These are phyloP conservation scores for Eleginops maclovinus DNA, from an alignment of 2,113 vertebrate species.

Conservation along the genomic window DNA sequence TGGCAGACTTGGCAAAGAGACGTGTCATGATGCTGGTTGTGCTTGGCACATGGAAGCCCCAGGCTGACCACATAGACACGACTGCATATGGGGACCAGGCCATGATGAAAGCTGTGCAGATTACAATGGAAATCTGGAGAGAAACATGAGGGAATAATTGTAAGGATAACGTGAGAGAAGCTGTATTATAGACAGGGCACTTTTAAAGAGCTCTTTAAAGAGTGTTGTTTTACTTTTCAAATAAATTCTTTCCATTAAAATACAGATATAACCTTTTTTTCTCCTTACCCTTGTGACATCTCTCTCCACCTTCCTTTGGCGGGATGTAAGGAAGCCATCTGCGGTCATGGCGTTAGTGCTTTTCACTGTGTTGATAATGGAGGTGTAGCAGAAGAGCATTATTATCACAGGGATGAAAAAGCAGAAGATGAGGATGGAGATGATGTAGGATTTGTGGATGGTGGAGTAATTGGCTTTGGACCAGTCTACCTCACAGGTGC, in stretches of 20 bases:
- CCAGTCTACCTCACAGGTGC: constrained; percentile 91
- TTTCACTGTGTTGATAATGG: constrained; percentile 90
- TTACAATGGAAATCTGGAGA: constrained; percentile 85
- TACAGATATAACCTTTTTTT: background rate
- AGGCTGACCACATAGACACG: constrained; percentile 88
- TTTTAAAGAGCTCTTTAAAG: constrained; percentile 35
- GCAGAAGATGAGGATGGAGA: constrained; percentile 89
- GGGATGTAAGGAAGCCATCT: constrained; percentile 80
- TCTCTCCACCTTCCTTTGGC: constrained; percentile 86
- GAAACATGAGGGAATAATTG: constrained; percentile 59
- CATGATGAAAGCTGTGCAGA: constrained; percentile 88
- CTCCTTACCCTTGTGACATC: constrained; percentile 85
- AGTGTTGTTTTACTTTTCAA: constrained; percentile 18
- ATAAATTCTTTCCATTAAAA: constrained; percentile 26
- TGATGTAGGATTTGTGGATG: constrained; percentile 88
- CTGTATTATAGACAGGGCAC: constrained; percentile 3
- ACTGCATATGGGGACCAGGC: constrained; percentile 89
- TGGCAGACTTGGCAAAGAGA: constrained; percentile 88
- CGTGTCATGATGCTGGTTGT: constrained; percentile 87
- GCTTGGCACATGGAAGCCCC: constrained; percentile 83
- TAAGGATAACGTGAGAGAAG: constrained; percentile 35
- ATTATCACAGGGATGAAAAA: constrained; percentile 87
- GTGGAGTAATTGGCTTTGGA: constrained; percentile 91
- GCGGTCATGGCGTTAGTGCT: constrained; percentile 85
- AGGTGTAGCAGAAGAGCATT: constrained; percentile 87